Percentiles rank a stretch among this genome's conserved stretches.
Evolutionary conservation across 2,797 vertebrate genomes (phyloP).

Genomic region (Pygocentrus nattereri): DNA sequence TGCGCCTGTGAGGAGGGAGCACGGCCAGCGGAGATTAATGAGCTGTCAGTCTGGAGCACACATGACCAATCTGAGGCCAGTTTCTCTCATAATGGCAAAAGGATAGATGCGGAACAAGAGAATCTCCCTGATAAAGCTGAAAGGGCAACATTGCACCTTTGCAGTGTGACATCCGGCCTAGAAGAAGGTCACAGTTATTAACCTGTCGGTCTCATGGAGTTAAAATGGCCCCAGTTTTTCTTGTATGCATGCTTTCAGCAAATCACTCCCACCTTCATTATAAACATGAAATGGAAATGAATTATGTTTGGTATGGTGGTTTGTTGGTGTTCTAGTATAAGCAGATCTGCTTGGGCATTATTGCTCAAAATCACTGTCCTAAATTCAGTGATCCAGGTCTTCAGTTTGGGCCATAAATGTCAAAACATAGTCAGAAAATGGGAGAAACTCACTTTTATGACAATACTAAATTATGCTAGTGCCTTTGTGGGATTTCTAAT

Average conservation of each 20-base stretch:
- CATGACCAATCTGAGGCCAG: conserved; percentile 61
- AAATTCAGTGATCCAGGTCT: too few species aligned
- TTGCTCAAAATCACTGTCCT: too few species aligned
- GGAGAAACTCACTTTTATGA: too few species aligned
- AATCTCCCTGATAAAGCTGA: conserved; percentile 9
- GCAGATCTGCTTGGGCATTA: neutral
- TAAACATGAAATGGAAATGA: neutral
- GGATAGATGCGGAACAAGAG: conserved; percentile 22
- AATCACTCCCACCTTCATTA: neutral
- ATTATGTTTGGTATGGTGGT: neutral
- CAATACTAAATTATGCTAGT: too few species aligned
- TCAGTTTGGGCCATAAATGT: too few species aligned
- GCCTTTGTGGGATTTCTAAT: too few species aligned
- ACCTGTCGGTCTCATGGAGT: conserved; percentile 30
- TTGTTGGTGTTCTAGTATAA: neutral
- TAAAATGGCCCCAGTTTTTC: conserved; percentile 25
- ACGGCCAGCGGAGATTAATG: conserved; percentile 78
- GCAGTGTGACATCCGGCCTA: conserved; percentile 10
- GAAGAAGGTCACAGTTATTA: conserved; percentile 45
- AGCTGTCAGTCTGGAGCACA: conserved; percentile 75
- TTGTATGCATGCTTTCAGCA: conserved; percentile 2
- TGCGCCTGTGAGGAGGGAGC: conserved; percentile 52
- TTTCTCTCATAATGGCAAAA: conserved; percentile 39
- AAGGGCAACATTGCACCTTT: conserved; percentile 24
- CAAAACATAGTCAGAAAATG: too few species aligned